Conservation (phyloP, 2,888 invertebrate genomes). For the Microplitis deprimator region DNA sequence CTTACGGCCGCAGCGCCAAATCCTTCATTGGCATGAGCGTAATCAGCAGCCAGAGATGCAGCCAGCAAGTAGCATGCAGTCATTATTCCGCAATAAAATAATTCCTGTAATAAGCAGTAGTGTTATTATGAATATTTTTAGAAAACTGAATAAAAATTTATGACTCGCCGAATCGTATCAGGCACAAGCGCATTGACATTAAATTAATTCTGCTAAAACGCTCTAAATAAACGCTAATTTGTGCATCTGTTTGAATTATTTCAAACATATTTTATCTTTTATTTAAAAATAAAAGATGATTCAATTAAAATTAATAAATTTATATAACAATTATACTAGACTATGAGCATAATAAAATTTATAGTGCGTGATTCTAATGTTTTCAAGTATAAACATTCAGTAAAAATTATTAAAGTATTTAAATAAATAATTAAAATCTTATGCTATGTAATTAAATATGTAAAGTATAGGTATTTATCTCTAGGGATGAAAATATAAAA, state of each 20-base stretch:
- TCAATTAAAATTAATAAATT: not conserved
- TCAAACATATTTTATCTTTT: not conserved
- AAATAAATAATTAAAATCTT: not conserved
- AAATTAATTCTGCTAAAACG: not conserved
- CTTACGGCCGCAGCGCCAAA: conserved; percentile 80
- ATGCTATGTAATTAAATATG: too few species aligned
- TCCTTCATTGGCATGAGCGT: conserved; percentile 69
- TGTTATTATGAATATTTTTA: not conserved
- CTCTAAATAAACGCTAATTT: conserved; percentile 15
- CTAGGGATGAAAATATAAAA: not conserved
- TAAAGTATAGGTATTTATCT: not conserved
- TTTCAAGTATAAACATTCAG: conserved; percentile 28
- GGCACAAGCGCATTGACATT: conserved; percentile 9
- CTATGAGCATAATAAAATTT: conserved; percentile 18
- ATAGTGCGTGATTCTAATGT: conserved; percentile 22
- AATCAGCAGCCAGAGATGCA: conserved; percentile 77
- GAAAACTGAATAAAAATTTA: not conserved
- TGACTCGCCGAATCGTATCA: not conserved
- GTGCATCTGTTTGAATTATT: conserved; percentile 20
- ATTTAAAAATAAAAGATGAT: not conserved
- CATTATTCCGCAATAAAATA: conserved; percentile 83
- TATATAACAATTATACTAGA: conserved; percentile 19
- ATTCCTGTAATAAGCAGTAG: conserved; percentile 73
- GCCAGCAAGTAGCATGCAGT: conserved; percentile 83
- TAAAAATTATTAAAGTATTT: not conserved